These are phyloP conservation scores for Drosophila guanche DNA, from an alignment of 1,140 invertebrate genomes.

Conservation along the genomic window DNA sequence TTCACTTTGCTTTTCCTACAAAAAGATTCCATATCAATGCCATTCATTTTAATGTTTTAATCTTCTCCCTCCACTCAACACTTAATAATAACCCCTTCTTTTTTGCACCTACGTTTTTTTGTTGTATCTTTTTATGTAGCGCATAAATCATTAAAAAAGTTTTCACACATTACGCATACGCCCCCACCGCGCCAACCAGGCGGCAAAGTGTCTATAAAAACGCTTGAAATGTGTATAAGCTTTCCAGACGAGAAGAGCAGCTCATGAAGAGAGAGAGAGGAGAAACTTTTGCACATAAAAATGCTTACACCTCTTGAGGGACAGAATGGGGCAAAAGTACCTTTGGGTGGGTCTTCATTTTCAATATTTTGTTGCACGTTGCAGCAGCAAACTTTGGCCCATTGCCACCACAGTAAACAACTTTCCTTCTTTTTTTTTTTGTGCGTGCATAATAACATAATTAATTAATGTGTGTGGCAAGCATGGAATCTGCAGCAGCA, in stretches of 20 bases:
- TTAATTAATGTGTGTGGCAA: slow-evolving; percentile 61
- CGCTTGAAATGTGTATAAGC: slow-evolving; percentile 67
- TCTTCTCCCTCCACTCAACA: no score
- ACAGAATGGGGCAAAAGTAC: neutral
- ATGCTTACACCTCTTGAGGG: slow-evolving; percentile 21
- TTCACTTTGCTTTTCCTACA: no score
- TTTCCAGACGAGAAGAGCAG: slow-evolving; percentile 28
- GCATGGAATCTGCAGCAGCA: neutral
- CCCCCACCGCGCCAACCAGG: slow-evolving; percentile 28
- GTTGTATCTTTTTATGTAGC: no score
- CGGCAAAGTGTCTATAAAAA: slow-evolving; percentile 71
- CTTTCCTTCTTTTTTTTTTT: slow-evolving; percentile 20
- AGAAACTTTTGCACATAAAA: slow-evolving; percentile 64
- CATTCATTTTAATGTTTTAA: no score
- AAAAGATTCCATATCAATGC: no score
- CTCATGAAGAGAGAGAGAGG: slow-evolving; percentile 34
- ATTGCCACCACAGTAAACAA: slow-evolving; percentile 5
- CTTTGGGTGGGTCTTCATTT: slow-evolving; percentile 62
- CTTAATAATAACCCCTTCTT: no score
- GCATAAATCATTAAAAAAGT: no score
- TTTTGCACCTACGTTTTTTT: no score
- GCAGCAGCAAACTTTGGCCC: slow-evolving; percentile 42
- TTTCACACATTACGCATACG: no score
- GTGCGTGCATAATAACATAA: slow-evolving; percentile 66
- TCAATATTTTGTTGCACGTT: slow-evolving; percentile 65